phyloP scores from a whole-genome alignment of 1,140 invertebrate genomes.

The Holotrichia oblita region DNA sequence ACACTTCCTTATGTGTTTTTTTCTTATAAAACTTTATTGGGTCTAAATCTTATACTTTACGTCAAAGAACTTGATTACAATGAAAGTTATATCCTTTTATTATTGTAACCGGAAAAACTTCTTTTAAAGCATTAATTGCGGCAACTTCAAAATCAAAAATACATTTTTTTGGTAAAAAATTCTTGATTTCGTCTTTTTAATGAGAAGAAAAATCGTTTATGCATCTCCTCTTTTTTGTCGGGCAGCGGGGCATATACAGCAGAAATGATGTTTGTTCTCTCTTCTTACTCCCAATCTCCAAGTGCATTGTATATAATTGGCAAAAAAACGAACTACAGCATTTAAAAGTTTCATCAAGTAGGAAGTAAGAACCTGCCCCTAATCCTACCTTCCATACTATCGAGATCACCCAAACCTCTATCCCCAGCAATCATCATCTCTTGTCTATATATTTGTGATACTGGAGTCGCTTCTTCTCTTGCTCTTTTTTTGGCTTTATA shows the following conservation, averaged over 20 bases:
- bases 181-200: not conserved
- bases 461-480: not conserved
- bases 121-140: conserved; percentile 15
- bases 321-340: not conserved
- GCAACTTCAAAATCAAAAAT: conserved; percentile 7
- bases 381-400: not conserved
- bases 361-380: no score
- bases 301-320: conserved; percentile 10
- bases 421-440: not conserved
- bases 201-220: not conserved
- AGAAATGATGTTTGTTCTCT: not conserved
- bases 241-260: not conserved
- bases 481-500: conserved; percentile 2
- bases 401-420: not conserved
- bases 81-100: conserved; percentile 22
- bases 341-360: no score
- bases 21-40: not conserved
- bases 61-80: not conserved
- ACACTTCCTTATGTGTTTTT: conserved; percentile 8
- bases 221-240: not conserved
- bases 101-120: not conserved
- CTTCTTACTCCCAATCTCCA: not conserved
- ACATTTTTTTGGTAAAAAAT: conserved; percentile 12
- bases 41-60: not conserved
- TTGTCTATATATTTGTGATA: conserved; percentile 20